Percentiles rank a stretch among this genome's conserved stretches.
phyloP scores from a whole-genome alignment of 64 coral and sea anemone species.

The Montipora efflorescens region DNA sequence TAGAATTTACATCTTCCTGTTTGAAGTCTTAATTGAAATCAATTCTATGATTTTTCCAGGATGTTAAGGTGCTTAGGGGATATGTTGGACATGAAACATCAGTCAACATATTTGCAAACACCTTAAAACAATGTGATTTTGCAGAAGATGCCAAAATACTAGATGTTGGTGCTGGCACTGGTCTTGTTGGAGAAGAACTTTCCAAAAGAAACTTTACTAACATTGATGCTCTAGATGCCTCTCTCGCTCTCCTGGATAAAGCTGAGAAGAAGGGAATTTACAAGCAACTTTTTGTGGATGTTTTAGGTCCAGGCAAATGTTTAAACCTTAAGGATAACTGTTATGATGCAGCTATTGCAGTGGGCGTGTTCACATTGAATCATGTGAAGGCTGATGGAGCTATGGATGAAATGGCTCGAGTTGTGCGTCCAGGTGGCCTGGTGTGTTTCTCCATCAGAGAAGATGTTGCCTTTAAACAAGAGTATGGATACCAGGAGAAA shows the following conservation, averaged over 20 bases:
- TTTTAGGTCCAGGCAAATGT: slow-evolving; percentile 47
- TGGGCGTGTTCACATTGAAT: slow-evolving; percentile 83
- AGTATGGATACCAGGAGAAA: slow-evolving; percentile 85
- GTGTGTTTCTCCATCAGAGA: slow-evolving; percentile 86
- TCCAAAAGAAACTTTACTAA: slow-evolving; percentile 75
- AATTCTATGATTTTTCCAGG: slow-evolving; percentile 10
- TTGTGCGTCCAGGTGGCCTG: slow-evolving; percentile 82
- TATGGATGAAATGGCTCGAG: slow-evolving; percentile 94
- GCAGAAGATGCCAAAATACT: slow-evolving; percentile 66
- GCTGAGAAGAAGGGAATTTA: slow-evolving; percentile 88
- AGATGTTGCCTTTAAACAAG: slow-evolving; percentile 73
- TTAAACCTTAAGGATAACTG: slow-evolving; percentile 51
- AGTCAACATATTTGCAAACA: slow-evolving; percentile 19
- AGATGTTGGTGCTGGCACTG: slow-evolving; percentile 94
- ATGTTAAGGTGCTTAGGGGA: slow-evolving; percentile 70
- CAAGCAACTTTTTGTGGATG: slow-evolving; percentile 55
- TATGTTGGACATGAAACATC: slow-evolving; percentile 70
- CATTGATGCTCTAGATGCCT: slow-evolving; percentile 82
- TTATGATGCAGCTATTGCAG: slow-evolving; percentile 82
- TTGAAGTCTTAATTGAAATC: no score
- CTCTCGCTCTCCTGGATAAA: slow-evolving; percentile 62
- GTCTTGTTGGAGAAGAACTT: slow-evolving; percentile 70
- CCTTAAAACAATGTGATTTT: slow-evolving; percentile 56
- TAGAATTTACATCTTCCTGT: no score
- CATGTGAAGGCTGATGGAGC: slow-evolving; percentile 90